These are phyloP conservation scores for Periophthalmus modestus DNA, from an alignment of 2,113 vertebrate species.

Conservation along the genomic window DNA sequence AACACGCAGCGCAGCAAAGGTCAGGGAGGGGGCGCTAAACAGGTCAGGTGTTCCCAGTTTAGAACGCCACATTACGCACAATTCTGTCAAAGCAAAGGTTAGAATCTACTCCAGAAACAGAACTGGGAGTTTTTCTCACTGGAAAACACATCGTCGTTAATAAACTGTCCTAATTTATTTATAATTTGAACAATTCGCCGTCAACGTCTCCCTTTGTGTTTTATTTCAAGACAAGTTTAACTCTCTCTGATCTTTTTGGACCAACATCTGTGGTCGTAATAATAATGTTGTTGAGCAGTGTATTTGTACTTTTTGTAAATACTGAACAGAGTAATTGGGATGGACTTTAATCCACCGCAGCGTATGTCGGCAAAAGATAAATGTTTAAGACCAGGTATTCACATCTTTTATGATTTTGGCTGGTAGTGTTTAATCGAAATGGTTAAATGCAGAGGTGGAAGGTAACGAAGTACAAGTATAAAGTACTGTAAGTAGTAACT, in stretches of 20 bases:
- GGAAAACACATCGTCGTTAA: neutral
- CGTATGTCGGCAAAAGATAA: too few relatives aligned
- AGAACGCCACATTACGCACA: conserved; percentile 18
- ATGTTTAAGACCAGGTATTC: too few relatives aligned
- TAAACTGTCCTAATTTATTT: neutral
- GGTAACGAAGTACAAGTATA: too few relatives aligned
- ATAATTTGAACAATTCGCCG: neutral
- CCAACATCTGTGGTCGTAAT: too few relatives aligned
- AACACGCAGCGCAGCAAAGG: conserved; percentile 58
- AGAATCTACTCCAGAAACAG: neutral
- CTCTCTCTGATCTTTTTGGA: neutral
- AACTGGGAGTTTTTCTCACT: neutral
- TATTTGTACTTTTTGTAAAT: too few relatives aligned
- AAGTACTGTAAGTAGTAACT: too few relatives aligned
- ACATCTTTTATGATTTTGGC: too few relatives aligned
- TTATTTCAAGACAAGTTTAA: neutral
- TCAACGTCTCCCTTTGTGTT: neutral
- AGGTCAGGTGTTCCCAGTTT: conserved; percentile 22
- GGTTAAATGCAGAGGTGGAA: too few relatives aligned
- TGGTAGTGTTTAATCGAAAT: too few relatives aligned
- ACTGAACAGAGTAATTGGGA: too few relatives aligned
- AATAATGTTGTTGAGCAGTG: too few relatives aligned
- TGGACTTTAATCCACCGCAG: too few relatives aligned
- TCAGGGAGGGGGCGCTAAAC: conserved; percentile 44
- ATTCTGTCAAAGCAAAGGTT: conserved; percentile 1